A percentile compares a stretch with the other conserved stretches of the same genome.
Evolutionary conservation across 92 coral and sea anemone genomes (phyloP).

Genomic region (Zoanthus solanderi): DNA sequence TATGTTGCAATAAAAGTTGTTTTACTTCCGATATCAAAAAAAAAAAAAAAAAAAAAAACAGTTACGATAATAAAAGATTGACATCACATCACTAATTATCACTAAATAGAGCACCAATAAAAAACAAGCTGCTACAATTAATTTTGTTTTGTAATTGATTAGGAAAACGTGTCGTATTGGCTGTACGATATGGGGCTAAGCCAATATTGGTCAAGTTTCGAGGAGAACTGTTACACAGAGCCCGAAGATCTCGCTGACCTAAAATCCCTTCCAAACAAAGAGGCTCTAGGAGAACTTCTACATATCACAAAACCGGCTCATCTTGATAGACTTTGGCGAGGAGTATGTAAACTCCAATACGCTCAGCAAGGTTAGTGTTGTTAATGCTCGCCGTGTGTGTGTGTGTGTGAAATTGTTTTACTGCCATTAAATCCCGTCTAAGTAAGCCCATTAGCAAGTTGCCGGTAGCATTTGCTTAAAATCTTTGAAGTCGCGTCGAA

Average conservation of each 20-base stretch:
- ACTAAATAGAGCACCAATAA: no score
- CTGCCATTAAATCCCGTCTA: background rate
- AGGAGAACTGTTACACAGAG: slow-evolving; percentile 38
- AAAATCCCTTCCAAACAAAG: slow-evolving; percentile 36
- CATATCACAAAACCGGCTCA: slow-evolving; percentile 25
- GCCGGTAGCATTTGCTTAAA: no score
- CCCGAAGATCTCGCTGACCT: slow-evolving; percentile 42
- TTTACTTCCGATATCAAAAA: background rate
- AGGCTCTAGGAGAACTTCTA: slow-evolving; percentile 18
- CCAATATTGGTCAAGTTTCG: slow-evolving; percentile 37
- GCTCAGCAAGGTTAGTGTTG: slow-evolving; percentile 21
- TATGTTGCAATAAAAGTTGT: background rate
- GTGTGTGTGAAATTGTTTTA: background rate
- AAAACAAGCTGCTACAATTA: no score
- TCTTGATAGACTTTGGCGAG: slow-evolving; percentile 41
- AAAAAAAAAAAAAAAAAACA: background rate
- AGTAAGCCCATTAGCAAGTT: no score
- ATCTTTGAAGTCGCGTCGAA: no score
- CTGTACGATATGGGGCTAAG: slow-evolving; percentile 38
- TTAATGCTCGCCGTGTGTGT: background rate
- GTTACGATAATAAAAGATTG: background rate
- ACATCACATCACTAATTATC: no score
- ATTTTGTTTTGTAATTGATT: no score
- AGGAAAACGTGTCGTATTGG: slow-evolving; percentile 46
- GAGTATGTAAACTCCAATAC: slow-evolving; percentile 27